These are phyloP conservation scores for Holacanthus passer DNA, from an alignment of 2,113 vertebrate genomes.

Conservation along the genomic window DNA sequence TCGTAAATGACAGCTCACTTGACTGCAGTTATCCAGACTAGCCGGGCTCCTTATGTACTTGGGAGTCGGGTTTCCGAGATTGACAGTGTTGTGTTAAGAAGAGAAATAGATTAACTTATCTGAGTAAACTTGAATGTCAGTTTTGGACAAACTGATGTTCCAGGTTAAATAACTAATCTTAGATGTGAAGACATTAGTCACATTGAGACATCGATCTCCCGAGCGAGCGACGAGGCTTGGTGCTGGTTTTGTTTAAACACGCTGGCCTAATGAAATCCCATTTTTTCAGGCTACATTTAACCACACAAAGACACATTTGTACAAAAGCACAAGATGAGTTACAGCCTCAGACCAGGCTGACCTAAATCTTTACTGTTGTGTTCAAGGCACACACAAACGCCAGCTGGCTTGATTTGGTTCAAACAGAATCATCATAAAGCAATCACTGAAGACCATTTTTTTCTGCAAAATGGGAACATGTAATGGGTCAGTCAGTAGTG, in stretches of 20 bases:
- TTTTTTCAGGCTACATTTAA: conserved; percentile 10
- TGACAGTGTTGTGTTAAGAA: too few relatives aligned
- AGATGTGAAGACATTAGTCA: neutral
- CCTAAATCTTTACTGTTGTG: conserved; percentile 38
- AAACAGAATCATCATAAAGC: conserved; percentile 34
- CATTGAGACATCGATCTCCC: neutral
- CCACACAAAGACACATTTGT: conserved; percentile 29
- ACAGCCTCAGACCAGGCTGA: conserved; percentile 30
- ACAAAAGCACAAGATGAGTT: conserved; percentile 34
- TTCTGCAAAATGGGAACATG: conserved; percentile 38
- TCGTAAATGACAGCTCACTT: too few relatives aligned
- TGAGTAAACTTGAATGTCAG: too few relatives aligned
- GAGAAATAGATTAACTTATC: too few relatives aligned
- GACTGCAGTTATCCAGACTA: too few relatives aligned
- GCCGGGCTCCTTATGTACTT: too few relatives aligned
- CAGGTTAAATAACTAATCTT: neutral
- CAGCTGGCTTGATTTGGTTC: conserved; percentile 42
- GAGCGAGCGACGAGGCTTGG: neutral
- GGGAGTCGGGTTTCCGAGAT: too few relatives aligned
- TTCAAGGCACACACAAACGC: conserved; percentile 28
- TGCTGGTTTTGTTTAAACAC: conserved; percentile 7
- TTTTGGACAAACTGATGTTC: neutral
- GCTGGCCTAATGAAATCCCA: conserved; percentile 14
- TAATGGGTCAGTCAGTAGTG: conserved; percentile 30
- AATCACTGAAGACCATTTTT: conserved; percentile 42